Percentiles rank a stretch among this genome's conserved stretches.
phyloP scores from a whole-genome alignment of 2,113 vertebrate genomes.

The Telmatochromis sp. region DNA sequence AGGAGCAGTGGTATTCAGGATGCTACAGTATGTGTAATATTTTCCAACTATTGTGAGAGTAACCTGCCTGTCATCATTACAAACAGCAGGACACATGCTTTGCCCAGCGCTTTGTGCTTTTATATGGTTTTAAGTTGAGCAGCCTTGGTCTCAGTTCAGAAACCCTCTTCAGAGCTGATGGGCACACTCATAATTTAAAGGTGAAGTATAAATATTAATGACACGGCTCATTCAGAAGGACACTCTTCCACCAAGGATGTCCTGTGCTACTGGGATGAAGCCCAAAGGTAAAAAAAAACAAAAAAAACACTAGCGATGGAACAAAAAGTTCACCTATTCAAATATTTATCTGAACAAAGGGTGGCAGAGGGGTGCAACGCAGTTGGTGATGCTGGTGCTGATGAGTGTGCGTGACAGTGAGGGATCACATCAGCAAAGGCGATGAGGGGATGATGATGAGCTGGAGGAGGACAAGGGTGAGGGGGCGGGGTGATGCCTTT shows the following conservation, averaged over 20 bases:
- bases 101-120: background rate
- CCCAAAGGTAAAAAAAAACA: background rate
- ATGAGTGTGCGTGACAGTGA: constrained; percentile 3
- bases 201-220: constrained; percentile 60
- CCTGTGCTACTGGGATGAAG: background rate
- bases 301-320: background rate
- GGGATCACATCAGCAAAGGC: constrained; percentile 17
- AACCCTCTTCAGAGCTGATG: constrained; percentile 27
- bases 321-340: constrained; percentile 16
- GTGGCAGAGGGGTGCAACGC: background rate
- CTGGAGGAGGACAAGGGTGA: background rate
- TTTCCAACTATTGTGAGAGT: constrained; percentile 11
- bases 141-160: constrained; percentile 10
- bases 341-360: background rate
- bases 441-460: constrained; percentile 31
- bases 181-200: constrained; percentile 46
- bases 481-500: background rate
- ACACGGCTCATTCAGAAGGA: constrained; percentile 15
- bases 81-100: constrained; percentile 35
- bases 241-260: background rate
- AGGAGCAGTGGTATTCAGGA: background rate
- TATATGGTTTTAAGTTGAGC: background rate
- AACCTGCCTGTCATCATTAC: constrained; percentile 23
- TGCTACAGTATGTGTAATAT: constrained; percentile 11
- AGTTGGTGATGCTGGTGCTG: background rate